Evolutionary conservation across 2,113 vertebrate genomes (phyloP).

Genomic region (Ploceus nigricollis): DNA sequence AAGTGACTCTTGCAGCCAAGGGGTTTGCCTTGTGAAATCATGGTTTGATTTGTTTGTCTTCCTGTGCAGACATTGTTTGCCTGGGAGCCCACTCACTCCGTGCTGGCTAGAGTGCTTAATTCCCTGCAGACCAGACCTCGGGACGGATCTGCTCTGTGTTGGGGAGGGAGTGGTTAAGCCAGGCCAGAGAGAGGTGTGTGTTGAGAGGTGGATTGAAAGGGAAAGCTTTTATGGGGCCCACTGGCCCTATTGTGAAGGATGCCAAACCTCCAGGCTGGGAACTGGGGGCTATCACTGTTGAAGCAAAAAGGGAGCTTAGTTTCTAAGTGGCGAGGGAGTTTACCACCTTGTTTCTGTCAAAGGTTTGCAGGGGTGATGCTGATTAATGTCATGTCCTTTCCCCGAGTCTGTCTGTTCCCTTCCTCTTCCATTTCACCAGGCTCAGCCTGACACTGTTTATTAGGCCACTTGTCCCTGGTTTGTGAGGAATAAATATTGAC

Average conservation of each 20-base stretch:
- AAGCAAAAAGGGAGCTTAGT: conserved; percentile 7
- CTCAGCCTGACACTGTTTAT: conserved; percentile 23
- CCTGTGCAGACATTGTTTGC: neutral
- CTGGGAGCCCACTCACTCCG: neutral
- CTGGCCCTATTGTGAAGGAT: neutral
- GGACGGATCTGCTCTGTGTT: fast-evolving
- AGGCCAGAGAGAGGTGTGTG: neutral
- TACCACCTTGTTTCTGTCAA: conserved; percentile 11
- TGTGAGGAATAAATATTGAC: conserved; percentile 52
- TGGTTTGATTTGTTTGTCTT: neutral
- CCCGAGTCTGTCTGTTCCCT: neutral
- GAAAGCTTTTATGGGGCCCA: neutral
- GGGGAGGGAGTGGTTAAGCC: neutral
- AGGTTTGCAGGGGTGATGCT: neutral
- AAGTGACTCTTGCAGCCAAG: neutral
- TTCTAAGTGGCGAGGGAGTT: conserved; percentile 7
- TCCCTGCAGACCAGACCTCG: neutral
- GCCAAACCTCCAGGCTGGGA: neutral
- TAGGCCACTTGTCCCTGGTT: conserved; percentile 18
- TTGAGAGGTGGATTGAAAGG: neutral
- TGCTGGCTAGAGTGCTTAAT: neutral
- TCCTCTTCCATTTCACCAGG: neutral
- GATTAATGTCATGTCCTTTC: conserved; percentile 35
- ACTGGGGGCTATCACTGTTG: neutral
- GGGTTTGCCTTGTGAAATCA: neutral